These are phyloP conservation scores for Cybosia mesomella DNA, from an alignment of 2,888 invertebrate genomes.

Conservation along the genomic window DNA sequence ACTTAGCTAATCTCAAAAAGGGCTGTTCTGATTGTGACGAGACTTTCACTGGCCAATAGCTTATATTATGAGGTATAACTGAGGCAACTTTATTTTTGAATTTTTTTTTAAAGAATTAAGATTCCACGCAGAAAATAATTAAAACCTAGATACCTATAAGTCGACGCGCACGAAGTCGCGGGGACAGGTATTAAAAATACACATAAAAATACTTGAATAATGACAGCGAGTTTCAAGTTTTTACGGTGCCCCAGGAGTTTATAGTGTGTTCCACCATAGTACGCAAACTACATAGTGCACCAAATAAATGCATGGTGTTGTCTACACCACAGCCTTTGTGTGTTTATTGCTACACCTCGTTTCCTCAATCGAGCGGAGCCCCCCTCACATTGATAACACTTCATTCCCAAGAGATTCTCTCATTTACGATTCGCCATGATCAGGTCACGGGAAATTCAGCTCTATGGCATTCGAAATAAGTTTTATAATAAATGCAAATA, in stretches of 20 bases:
- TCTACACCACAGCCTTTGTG: slow-evolving; percentile 37
- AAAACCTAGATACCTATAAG: too few relatives aligned
- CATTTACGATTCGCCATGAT: slow-evolving; percentile 46
- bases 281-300: slow-evolving; percentile 36
- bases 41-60: too few relatives aligned
- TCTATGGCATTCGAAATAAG: slow-evolving; percentile 29
- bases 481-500: slow-evolving; percentile 18
- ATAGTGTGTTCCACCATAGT: slow-evolving; percentile 32
- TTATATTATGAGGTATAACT: too few relatives aligned
- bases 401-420: slow-evolving; percentile 49
- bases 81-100: too few relatives aligned
- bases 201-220: slow-evolving; percentile 18
- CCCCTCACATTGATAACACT: slow-evolving; percentile 53
- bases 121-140: too few relatives aligned
- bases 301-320: slow-evolving; percentile 44
- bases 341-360: slow-evolving; percentile 40
- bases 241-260: slow-evolving; percentile 16
- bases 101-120: too few relatives aligned
- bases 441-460: slow-evolving; percentile 36
- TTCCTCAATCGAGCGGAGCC: slow-evolving; percentile 56
- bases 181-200: too few relatives aligned
- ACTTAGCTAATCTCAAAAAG: too few relatives aligned
- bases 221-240: slow-evolving; percentile 11
- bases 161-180: too few relatives aligned
- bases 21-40: too few relatives aligned